Evolutionary conservation across 2,797 vertebrate genomes (phyloP), one percentile per base, ranked within the genome.

Genomic region (Hippoglossus hippoglossus): DNA sequence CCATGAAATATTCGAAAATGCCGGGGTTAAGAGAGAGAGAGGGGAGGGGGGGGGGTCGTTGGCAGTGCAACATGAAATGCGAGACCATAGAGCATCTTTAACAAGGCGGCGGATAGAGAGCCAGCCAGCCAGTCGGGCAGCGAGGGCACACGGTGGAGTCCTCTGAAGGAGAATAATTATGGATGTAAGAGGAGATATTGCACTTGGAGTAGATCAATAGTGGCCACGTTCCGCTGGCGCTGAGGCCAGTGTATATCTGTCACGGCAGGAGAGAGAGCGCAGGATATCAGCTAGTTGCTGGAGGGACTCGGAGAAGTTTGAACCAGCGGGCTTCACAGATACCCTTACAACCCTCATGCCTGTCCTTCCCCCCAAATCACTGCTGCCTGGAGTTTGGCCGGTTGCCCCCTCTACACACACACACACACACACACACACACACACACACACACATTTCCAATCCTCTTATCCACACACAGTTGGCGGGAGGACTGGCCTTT

Each of bases 1-100:
- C 93, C 92, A 81, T 93, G 87, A 92, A 93, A 91, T 92, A 92
- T 93, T 91, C 52, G 76, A 91, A 91, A 92, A 91, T 86, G 90
- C 83, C 50, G 64, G 89, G 92, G 90, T 92, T 91, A 91, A 90
- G 77, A 84, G 83, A 76, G 69, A 6, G 16, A 4, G 15, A 1
- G 41, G 5, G 41, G 15, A 2, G 41, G 28, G 28, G 28, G 34
- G 72, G 71, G 85, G 83, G 85, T 87, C 79, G 82, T 77, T 90
- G 86, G 85, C 82, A 85, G 92, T 83, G 82, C 69, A 80, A 80
- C 50, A 65, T 83, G 89, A 91, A 92, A 91, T 83, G 79, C 78
- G 85, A 93, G 85, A 87, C 81, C 85, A 76, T 34, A 64, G 83
- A 89, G 88, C 86, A 80, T 87, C 87, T 90, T 92, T 92, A 91